These are phyloP conservation scores for Hyla sarda DNA, from an alignment of 2,113 vertebrate species.

Conservation along the genomic window DNA sequence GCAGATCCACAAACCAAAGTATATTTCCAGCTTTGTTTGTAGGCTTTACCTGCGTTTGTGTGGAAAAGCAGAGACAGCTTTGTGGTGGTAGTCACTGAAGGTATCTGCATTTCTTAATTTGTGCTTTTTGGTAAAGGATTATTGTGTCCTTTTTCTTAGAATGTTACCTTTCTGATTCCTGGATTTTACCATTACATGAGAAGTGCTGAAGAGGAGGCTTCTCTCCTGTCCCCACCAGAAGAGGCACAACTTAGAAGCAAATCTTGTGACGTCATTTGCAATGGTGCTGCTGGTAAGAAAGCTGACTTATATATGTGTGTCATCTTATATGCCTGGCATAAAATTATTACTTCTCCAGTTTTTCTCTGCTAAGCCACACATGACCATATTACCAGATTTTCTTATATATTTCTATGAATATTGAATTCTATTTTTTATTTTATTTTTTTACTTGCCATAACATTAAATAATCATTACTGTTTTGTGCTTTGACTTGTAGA, in stretches of 20 bases:
- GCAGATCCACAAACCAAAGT: no score
- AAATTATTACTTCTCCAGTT: no score
- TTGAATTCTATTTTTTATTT: no score
- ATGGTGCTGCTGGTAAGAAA: neutral
- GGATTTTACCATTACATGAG: slow-evolving; percentile 84
- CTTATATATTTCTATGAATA: neutral
- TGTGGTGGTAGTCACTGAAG: neutral
- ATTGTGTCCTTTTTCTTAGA: slow-evolving; percentile 69
- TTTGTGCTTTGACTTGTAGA: neutral
- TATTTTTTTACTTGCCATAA: neutral
- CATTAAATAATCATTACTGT: neutral
- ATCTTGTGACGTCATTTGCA: slow-evolving; percentile 24
- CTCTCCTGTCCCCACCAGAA: slow-evolving; percentile 16
- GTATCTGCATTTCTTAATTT: neutral
- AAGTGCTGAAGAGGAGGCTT: slow-evolving; percentile 16
- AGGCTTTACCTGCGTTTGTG: no score
- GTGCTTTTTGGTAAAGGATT: neutral
- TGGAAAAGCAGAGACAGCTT: no score
- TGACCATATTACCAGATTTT: no score
- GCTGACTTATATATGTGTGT: no score
- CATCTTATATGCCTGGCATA: no score
- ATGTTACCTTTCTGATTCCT: slow-evolving; percentile 88
- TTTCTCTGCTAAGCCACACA: no score
- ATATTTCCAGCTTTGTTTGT: no score
- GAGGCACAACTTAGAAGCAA: neutral